Evolutionary conservation across 1,140 invertebrate genomes (phyloP).

Genomic region (Trachymyrmex septentrionalis): DNA sequence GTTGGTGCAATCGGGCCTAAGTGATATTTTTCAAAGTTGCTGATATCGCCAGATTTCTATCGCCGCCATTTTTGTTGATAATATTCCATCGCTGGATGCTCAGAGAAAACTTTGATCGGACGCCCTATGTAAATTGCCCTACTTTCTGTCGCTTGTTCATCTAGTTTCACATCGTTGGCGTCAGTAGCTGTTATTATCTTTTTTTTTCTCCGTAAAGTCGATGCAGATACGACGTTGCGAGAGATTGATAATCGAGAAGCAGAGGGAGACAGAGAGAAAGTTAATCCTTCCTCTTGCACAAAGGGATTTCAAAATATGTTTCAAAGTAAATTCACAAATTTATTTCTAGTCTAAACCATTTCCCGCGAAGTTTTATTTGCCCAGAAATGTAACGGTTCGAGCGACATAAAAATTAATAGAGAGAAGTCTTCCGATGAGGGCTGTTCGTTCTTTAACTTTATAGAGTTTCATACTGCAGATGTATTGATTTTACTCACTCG

Average conservation of each 20-base stretch:
- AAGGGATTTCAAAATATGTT: background rate
- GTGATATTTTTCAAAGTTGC: conserved; percentile 7
- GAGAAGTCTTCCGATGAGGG: conserved; percentile 30
- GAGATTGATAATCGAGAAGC: conserved; percentile 29
- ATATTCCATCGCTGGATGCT: conserved; percentile 40
- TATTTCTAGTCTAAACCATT: conserved; percentile 4
- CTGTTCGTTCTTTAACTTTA: conserved; percentile 7
- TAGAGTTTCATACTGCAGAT: conserved; percentile 28
- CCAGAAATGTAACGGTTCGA: conserved; percentile 13
- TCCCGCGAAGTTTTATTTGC: conserved; percentile 2
- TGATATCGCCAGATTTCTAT: conserved; percentile 14
- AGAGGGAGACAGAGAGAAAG: too few species aligned
- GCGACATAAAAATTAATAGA: conserved; percentile 56
- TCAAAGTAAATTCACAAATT: background rate
- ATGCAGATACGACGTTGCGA: conserved; percentile 8
- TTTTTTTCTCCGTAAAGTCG: conserved; percentile 24
- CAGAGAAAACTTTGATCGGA: conserved; percentile 53
- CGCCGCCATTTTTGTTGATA: conserved; percentile 3
- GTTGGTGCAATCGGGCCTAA: background rate
- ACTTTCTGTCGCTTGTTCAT: conserved; percentile 47
- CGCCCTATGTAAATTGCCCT: conserved; percentile 55
- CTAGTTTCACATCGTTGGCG: conserved; percentile 34
- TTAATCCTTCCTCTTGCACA: background rate
- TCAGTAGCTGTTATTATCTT: conserved; percentile 33
- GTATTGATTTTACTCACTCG: conserved; percentile 58